Evolutionary conservation across 1,140 invertebrate genomes (phyloP).

Genomic region (Brachionus asplanchnoidis): DNA sequence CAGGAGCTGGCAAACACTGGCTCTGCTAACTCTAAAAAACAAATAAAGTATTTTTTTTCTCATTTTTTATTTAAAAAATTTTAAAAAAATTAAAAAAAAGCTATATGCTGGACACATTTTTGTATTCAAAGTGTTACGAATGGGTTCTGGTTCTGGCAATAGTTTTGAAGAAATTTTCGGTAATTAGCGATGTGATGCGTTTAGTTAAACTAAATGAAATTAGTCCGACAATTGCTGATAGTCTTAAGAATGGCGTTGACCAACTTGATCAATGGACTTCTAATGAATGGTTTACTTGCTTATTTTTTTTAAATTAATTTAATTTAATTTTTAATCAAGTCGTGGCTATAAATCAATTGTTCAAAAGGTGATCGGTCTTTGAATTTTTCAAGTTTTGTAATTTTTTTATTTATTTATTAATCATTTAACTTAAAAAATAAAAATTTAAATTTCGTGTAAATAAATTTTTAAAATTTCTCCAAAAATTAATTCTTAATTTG

Average conservation of each 20-base stretch:
- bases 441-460: background rate
- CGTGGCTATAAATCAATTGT: constrained; percentile 18
- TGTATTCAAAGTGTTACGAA: background rate
- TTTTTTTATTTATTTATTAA: background rate
- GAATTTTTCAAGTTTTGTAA: background rate
- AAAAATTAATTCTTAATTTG: background rate
- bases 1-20: constrained; percentile 15
- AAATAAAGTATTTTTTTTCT: background rate
- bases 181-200: background rate
- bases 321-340: background rate
- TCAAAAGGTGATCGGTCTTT: background rate
- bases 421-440: background rate
- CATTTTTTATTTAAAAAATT: too few species aligned
- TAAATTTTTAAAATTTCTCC: background rate
- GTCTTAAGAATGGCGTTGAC: background rate
- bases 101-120: background rate
- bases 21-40: background rate
- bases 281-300: background rate
- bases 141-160: constrained; percentile 18
- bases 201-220: background rate
- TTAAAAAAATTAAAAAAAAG: background rate
- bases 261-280: constrained; percentile 6
- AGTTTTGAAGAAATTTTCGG: background rate
- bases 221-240: background rate
- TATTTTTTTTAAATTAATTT: background rate